Conservation (phyloP, 2,113 vertebrate species). For the Euleptes europaea region DNA sequence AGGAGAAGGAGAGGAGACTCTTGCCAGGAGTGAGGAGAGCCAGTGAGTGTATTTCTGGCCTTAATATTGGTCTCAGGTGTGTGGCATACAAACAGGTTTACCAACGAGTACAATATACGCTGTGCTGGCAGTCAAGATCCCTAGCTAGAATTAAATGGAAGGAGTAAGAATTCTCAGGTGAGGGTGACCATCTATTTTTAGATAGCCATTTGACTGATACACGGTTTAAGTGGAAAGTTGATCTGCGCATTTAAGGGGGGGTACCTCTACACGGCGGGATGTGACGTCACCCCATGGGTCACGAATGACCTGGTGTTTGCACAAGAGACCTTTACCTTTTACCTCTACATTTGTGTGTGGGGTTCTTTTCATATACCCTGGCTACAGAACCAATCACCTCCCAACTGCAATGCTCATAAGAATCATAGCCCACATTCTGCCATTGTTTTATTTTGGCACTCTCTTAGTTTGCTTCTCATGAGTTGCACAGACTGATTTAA, state of each 20-base stretch:
- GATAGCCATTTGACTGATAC: neutral
- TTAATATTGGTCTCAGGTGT: too few relatives aligned
- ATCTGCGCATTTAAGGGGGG: neutral
- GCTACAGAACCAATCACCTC: neutral
- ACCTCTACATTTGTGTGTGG: too few relatives aligned
- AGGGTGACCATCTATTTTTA: neutral
- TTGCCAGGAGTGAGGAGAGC: too few relatives aligned
- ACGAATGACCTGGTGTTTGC: too few relatives aligned
- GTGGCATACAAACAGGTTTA: neutral
- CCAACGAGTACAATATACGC: neutral
- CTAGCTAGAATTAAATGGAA: neutral
- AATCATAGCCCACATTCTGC: neutral
- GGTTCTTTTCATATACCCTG: neutral
- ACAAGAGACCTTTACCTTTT: neutral
- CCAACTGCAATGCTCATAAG: neutral
- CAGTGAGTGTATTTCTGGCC: too few relatives aligned
- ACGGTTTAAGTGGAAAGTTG: neutral
- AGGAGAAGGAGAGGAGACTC: too few relatives aligned
- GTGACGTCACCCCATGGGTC: too few relatives aligned
- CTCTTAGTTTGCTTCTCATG: neutral
- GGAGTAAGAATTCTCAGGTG: too few relatives aligned
- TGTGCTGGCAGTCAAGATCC: neutral
- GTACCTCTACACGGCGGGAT: too few relatives aligned
- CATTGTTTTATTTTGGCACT: too few relatives aligned
- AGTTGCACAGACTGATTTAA: neutral